These are phyloP conservation scores for Macrobrachium nipponense DNA, from an alignment of 1,140 invertebrate species.

Conservation along the genomic window DNA sequence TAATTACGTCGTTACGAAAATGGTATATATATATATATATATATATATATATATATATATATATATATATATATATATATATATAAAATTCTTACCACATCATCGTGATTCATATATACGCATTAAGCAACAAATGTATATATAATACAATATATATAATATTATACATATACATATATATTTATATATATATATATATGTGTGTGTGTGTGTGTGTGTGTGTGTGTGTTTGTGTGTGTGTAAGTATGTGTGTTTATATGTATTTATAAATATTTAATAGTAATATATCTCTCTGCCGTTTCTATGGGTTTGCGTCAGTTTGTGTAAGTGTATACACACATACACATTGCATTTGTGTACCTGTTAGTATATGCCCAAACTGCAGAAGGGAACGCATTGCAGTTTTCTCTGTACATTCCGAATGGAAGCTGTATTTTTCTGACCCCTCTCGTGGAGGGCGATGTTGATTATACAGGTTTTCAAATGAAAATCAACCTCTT, in stretches of 20 bases:
- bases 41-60: slow-evolving; percentile 10
- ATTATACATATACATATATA: slow-evolving; percentile 1
- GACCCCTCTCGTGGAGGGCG: too few relatives aligned
- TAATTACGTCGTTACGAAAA: too few relatives aligned
- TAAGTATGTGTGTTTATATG: background rate
- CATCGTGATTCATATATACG: too few relatives aligned
- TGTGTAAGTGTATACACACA: background rate
- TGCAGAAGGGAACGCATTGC: too few relatives aligned
- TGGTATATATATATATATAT: background rate
- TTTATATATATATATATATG: background rate
- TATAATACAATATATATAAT: slow-evolving; percentile 5
- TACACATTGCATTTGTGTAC: background rate
- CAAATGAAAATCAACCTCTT: too few relatives aligned
- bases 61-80: slow-evolving; percentile 18
- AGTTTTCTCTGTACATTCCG: too few relatives aligned
- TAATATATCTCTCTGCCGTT: too few relatives aligned
- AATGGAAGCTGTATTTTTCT: too few relatives aligned
- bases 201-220: background rate
- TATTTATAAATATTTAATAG: slow-evolving; percentile 1
- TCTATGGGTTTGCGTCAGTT: background rate
- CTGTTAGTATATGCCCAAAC: background rate
- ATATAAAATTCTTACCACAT: too few relatives aligned
- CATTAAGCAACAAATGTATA: too few relatives aligned
- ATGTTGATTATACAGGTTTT: too few relatives aligned
- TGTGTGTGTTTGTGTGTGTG: background rate